These are phyloP conservation scores for Diorhabda carinulata DNA, from an alignment of 1,140 invertebrate species.

Conservation along the genomic window DNA sequence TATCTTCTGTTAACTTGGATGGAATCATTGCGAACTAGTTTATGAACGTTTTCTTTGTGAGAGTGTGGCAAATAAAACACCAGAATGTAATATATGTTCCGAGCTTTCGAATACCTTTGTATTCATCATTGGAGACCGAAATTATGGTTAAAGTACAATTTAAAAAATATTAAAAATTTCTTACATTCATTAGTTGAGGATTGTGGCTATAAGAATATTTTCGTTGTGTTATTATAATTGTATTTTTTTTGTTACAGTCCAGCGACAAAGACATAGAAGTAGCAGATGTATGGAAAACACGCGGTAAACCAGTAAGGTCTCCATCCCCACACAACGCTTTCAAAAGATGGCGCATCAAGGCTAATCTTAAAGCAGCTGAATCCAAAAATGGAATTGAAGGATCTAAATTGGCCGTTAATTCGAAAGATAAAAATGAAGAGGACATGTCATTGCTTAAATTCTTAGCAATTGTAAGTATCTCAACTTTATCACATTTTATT, in stretches of 20 bases:
- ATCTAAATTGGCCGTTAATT: slow-evolving; percentile 20
- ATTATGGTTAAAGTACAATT: too few species aligned
- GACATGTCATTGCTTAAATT: slow-evolving; percentile 61
- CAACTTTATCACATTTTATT: not conserved
- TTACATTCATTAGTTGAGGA: too few species aligned
- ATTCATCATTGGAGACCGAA: too few species aligned
- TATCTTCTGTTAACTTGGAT: too few species aligned
- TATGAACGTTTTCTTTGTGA: too few species aligned
- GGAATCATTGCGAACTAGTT: too few species aligned
- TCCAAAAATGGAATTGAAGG: slow-evolving; percentile 32
- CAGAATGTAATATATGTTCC: too few species aligned
- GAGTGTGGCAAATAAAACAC: too few species aligned
- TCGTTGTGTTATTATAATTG: too few species aligned
- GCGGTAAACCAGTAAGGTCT: slow-evolving; percentile 29
- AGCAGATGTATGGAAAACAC: slow-evolving; percentile 41
- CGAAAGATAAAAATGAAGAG: slow-evolving; percentile 39
- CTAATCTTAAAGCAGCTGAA: slow-evolving; percentile 30
- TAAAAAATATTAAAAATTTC: too few species aligned
- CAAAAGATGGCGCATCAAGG: slow-evolving; percentile 42
- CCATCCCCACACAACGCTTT: slow-evolving; percentile 40
- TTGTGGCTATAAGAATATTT: too few species aligned
- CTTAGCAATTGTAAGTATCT: slow-evolving; percentile 59
- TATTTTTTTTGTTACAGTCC: slow-evolving; percentile 38
- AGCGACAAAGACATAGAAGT: slow-evolving; percentile 44
- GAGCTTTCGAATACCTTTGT: too few species aligned